A percentile compares a stretch with the other conserved stretches of the same genome.
Evolutionary conservation across 2,113 vertebrate species (phyloP).

Genomic region (Vanacampus margaritifer): DNA sequence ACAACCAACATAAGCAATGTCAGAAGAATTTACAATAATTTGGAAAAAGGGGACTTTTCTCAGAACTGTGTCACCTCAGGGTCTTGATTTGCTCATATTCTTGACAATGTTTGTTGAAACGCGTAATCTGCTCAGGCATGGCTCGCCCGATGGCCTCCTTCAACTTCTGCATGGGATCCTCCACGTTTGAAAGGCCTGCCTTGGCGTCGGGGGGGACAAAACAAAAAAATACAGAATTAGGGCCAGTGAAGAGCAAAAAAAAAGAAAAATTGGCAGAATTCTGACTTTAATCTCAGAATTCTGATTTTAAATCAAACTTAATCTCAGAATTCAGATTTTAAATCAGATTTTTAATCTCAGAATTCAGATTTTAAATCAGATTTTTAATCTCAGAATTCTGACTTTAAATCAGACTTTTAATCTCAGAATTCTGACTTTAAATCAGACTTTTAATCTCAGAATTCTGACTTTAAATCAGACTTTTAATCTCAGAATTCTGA

Average conservation of each 20-base stretch:
- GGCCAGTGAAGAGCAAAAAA: neutral
- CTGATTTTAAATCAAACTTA: too few species aligned
- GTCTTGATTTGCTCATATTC: constrained; percentile 81
- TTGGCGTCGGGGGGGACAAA: constrained; percentile 48
- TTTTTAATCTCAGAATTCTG: too few species aligned
- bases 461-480: too few species aligned
- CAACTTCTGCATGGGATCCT: constrained; percentile 82
- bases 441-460: too few species aligned
- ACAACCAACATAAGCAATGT: neutral
- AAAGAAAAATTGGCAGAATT: too few species aligned
- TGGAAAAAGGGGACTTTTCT: neutral
- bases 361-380: too few species aligned
- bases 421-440: too few species aligned
- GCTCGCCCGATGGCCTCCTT: constrained; percentile 82
- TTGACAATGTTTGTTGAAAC: constrained; percentile 83
- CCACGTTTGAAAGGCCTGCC: constrained; percentile 70
- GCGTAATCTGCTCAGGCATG: constrained; percentile 88
- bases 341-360: too few species aligned
- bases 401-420: too few species aligned
- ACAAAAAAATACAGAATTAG: neutral
- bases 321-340: too few species aligned
- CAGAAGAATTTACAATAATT: neutral
- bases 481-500: too few species aligned
- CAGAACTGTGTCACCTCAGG: constrained; percentile 76
- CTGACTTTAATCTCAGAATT: too few species aligned